Percentiles rank a stretch among this genome's conserved stretches.
Evolutionary conservation across 1,140 invertebrate genomes (phyloP).

Genomic region (Oedothorax gibbosus): DNA sequence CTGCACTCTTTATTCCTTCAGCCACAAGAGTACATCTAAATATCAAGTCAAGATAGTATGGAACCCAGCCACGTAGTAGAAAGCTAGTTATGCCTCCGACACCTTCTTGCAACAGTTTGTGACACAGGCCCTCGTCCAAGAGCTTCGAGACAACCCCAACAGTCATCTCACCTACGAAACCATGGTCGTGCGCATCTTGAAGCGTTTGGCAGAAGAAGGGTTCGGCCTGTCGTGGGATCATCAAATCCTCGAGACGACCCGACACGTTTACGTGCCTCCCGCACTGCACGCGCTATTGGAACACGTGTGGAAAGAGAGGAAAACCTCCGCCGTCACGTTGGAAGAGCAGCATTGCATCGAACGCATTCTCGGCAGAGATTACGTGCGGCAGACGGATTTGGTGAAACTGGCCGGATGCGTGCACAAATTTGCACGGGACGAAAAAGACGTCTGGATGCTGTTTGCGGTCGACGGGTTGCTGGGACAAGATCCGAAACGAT

Average conservation of each 20-base stretch:
- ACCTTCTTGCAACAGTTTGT: no score
- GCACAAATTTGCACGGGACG: neutral
- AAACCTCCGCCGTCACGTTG: neutral
- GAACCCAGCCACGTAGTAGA: no score
- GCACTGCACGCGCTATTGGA: neutral
- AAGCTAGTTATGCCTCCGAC: no score
- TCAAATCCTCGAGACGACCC: neutral
- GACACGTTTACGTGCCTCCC: neutral
- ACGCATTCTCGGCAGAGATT: neutral
- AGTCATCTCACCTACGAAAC: neutral
- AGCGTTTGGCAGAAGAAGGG: neutral
- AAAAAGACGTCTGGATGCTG: neutral
- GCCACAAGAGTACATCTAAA: no score
- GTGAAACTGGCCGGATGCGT: neutral
- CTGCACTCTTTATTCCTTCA: no score
- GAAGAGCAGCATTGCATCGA: slow-evolving; percentile 8
- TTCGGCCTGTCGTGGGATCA: neutral
- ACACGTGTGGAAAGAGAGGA: neutral
- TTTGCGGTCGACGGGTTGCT: neutral
- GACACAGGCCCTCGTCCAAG: neutral
- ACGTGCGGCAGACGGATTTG: neutral
- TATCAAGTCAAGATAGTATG: no score
- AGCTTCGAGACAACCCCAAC: neutral
- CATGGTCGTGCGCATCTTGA: neutral
- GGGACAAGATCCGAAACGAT: neutral